These are phyloP conservation scores for Ptychadena robeensis DNA, from an alignment of 2,797 vertebrate genomes.

Conservation along the genomic window DNA sequence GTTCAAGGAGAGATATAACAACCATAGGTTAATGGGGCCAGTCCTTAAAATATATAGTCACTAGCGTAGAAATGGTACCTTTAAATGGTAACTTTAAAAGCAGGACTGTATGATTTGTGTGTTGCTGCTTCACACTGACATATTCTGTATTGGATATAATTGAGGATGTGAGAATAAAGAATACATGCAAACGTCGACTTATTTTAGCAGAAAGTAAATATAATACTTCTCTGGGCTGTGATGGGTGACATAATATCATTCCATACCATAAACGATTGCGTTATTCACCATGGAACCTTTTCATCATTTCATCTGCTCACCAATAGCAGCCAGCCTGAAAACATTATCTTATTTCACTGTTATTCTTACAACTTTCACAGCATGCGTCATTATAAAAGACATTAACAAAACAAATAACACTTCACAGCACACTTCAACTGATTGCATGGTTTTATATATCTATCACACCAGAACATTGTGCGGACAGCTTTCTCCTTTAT, in stretches of 20 bases:
- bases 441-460: conserved; percentile 18
- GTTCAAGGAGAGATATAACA: no score
- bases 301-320: not conserved
- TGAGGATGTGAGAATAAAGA: no score
- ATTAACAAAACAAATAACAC: conserved; percentile 17
- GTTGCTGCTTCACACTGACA: no score
- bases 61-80: no score
- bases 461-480: conserved; percentile 5
- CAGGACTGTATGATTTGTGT: no score
- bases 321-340: not conserved
- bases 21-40: no score
- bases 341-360: conserved; percentile 7
- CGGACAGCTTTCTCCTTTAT: conserved; percentile 10
- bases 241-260: not conserved
- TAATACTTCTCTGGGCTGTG: not conserved
- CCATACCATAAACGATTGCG: not conserved
- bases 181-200: no score
- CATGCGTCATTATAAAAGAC: conserved; percentile 16
- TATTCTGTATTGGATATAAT: no score
- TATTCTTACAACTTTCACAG: not conserved
- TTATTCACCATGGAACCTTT: not conserved
- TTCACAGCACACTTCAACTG: not conserved
- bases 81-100: no score
- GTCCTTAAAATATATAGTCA: no score
- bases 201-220: no score